Base-by-base conservation (phyloP, 2,888 invertebrate genomes). In the Allacma fusca region DNA sequence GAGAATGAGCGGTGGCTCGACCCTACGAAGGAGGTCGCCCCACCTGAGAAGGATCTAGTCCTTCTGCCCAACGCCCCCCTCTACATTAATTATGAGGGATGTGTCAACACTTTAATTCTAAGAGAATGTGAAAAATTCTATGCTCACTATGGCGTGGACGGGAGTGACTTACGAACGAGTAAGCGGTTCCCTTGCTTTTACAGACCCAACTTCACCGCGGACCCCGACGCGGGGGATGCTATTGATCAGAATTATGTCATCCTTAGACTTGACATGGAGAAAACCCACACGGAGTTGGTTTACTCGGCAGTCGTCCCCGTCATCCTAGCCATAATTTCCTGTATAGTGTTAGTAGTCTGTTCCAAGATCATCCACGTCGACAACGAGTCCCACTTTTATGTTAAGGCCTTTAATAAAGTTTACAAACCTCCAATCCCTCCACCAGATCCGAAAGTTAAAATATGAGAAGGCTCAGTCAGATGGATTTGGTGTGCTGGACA, bases 311-410 rank as follows among this genome's bases (percentile, higher is more conserved):
- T 93, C 62, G 88, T 95, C 85, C 95, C 95, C 0, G 92, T 94
- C 73, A 91, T 93, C 34, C 87, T 95, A 77, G 93, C 94, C 86
- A 91, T 94, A 73, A 91, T 95, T 57, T 95, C 95, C 78, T 95
- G 95, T 87, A 89, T 94, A 83, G 93, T 94, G 59, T 88, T 95
- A 84, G 89, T 95, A 85, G 88, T 95, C 81, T 95, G 95, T 87
- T 95, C 95, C 88, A 90, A 90, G 83, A 93, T 94, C 50, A 93
- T 95, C 76, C 93, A 93, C 85, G 95, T 95, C 78, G 95, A 95
- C 74, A 94, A 95, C 86, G 95, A 95, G 86, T 94, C 95, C 16
- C 95, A 93, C 87, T 95, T 95, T 94, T 90, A 95, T 82, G 94
- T 95, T 89, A 94, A 94, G 87, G 91, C 92, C 72, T 93, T 93